A percentile compares a stretch with the other conserved stretches of the same genome.
Conservation (phyloP, 2,113 vertebrate genomes). For the Ia io region DNA sequence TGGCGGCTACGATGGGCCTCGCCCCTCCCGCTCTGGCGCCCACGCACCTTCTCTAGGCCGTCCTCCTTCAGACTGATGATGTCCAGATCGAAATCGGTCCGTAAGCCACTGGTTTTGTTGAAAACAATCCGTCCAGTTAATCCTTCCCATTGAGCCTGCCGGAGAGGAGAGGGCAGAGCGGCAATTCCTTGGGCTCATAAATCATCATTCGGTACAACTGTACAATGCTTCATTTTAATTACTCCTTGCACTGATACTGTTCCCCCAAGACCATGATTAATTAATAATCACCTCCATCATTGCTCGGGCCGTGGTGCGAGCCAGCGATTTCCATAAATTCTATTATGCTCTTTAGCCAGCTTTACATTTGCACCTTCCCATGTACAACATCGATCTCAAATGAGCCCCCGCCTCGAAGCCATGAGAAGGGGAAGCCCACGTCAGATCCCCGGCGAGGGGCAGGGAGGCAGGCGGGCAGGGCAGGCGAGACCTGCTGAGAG, state of each 20-base stretch:
- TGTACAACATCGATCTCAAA: slow-evolving; percentile 79
- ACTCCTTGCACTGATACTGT: slow-evolving; percentile 86
- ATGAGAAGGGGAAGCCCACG: background rate
- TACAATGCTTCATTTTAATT: slow-evolving; percentile 90
- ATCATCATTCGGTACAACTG: slow-evolving; percentile 82
- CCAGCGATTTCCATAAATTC: slow-evolving; percentile 84
- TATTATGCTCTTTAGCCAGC: slow-evolving; percentile 81
- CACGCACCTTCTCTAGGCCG: slow-evolving; percentile 94
- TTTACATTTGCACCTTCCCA: slow-evolving; percentile 75
- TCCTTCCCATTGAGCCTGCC: slow-evolving; percentile 98
- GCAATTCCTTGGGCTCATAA: slow-evolving; percentile 78
- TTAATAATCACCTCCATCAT: slow-evolving; percentile 87
- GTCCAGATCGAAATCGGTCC: slow-evolving; percentile 98
- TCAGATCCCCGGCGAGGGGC: background rate
- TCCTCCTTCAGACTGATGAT: slow-evolving; percentile 98
- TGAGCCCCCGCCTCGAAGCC: slow-evolving; percentile 53
- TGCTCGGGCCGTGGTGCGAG: slow-evolving; percentile 70
- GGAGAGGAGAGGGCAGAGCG: slow-evolving; percentile 69
- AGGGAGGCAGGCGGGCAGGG: background rate
- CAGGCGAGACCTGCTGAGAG: accelerated
- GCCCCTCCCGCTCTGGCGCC: background rate
- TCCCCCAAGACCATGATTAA: slow-evolving; percentile 91
- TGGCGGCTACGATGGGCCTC: background rate
- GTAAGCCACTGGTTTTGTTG: slow-evolving; percentile 94
- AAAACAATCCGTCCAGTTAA: slow-evolving; percentile 96